A percentile compares a stretch with the other conserved stretches of the same genome.
Evolutionary conservation across 2,888 invertebrate genomes (phyloP).

Genomic region (Mamestra brassicae): DNA sequence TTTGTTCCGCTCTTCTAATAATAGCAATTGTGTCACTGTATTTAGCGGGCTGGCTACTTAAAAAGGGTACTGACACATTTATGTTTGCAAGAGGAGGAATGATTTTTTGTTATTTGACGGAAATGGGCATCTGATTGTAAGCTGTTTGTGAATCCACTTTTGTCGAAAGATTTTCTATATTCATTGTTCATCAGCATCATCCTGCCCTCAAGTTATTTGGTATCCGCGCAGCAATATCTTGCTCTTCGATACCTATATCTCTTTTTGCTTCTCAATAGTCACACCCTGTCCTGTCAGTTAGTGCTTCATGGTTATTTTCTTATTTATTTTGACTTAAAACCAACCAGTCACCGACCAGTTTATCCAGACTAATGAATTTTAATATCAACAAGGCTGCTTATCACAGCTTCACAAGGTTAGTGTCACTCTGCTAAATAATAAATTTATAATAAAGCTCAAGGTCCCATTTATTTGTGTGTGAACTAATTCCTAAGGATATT

Average conservation of each 20-base stretch:
- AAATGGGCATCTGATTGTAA: background rate
- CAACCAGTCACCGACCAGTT: background rate
- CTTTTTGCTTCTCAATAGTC: too few relatives aligned
- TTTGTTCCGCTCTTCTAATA: slow-evolving; percentile 46
- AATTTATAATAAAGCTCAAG: slow-evolving; percentile 36
- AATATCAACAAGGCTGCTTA: slow-evolving; percentile 35
- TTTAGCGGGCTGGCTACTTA: slow-evolving; percentile 20
- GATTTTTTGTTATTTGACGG: background rate
- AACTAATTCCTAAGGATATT: background rate
- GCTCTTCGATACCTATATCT: too few relatives aligned
- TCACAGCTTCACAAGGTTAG: slow-evolving; percentile 43
- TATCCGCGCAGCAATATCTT: too few relatives aligned
- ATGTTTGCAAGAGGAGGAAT: background rate
- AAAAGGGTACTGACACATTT: slow-evolving; percentile 12
- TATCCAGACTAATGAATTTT: slow-evolving; percentile 31
- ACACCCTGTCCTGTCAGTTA: too few relatives aligned
- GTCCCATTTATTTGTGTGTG: background rate
- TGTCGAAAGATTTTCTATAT: too few relatives aligned
- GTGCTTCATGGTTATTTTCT: background rate
- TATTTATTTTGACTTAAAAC: slow-evolving; percentile 9
- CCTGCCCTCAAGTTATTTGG: too few relatives aligned
- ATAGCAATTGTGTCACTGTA: slow-evolving; percentile 34
- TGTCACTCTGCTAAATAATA: slow-evolving; percentile 40
- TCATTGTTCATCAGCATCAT: too few relatives aligned
- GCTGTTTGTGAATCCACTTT: too few relatives aligned